Conservation (phyloP, 1,140 invertebrate genomes). For the Steinernema feltiae region DNA sequence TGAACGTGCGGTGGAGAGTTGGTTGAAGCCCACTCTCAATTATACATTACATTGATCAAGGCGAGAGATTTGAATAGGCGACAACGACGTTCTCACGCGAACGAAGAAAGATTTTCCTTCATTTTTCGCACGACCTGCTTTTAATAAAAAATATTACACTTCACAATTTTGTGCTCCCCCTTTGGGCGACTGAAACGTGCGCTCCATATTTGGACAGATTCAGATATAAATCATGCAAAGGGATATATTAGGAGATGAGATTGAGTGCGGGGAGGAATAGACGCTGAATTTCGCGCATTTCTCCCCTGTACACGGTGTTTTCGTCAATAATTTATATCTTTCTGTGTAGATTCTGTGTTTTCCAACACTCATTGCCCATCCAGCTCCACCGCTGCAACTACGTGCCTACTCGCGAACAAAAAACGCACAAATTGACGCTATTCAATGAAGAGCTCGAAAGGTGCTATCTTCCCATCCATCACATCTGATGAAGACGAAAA, state of each 20-base stretch:
- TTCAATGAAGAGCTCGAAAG: background rate
- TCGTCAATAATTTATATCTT: background rate
- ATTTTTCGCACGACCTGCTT: background rate
- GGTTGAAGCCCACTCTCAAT: constrained; percentile 4
- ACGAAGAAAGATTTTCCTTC: background rate
- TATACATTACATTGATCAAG: constrained; percentile 11
- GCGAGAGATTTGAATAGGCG: background rate
- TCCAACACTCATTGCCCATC: background rate
- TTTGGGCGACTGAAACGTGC: too few species aligned
- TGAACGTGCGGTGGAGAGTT: background rate
- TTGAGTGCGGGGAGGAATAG: too few species aligned
- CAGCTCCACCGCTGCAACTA: background rate
- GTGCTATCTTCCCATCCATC: background rate
- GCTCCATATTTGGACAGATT: background rate
- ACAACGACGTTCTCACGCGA: constrained; percentile 9
- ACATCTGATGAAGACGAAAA: background rate
- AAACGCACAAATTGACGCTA: background rate
- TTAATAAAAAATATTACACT: background rate
- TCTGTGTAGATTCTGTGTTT: background rate
- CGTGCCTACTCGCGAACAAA: too few species aligned
- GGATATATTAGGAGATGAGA: background rate
- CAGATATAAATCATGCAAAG: background rate
- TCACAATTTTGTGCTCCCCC: too few species aligned
- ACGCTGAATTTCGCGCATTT: background rate
- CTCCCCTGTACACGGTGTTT: background rate